Evolutionary conservation across 2,113 vertebrate genomes (phyloP), one percentile per base, ranked within the genome.

Genomic region (Aegithalos caudatus): DNA sequence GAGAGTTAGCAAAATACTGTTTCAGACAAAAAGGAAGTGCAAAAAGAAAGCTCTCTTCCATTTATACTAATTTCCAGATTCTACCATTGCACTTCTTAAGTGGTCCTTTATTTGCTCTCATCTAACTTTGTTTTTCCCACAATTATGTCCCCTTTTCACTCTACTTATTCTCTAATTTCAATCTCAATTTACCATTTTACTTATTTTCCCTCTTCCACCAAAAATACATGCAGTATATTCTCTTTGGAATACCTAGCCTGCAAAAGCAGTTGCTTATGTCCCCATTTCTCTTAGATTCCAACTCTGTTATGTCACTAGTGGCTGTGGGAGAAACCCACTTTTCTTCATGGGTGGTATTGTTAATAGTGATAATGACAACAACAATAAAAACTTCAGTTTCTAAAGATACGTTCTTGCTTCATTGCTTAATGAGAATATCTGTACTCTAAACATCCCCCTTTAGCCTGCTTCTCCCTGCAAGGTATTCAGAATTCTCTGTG

Each of bases 51-150:
- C 35, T 66, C 10, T 64, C 90, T 85, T 42, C 33, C 38, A 90
- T 92, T 87, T 95, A 62, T 69, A 95, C 60, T 79, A 14, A 92
- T 95, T 94, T 92, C 47, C 48, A 77, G 11, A 60, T 16, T 37
- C 86, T 84, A 64, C 27, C 10, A 42, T 56, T 71, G 48, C 3
- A 1, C 42, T 89, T 76, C 78, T 77, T 57, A 81, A 86, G 50
- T 11, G 3, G 22, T 45, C 21, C 48, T 67, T 86, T 79, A 64
- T 7, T 54, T 2, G 15, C 8, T n/a, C 88, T 45, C 27, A 74
- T 78, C 45, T 37, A 80, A 77, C 18, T 48, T 53, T 47, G 22
- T 2, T 81, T 67, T 91, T 51, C 31, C 29, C n/a, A 77, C 15
- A 4, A 53, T 57, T 83, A 35, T 66, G 76, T 70, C 6, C 29